Evolutionary conservation across 2,113 vertebrate species (phyloP).

Genomic region (Paradoxurus hermaphroditus): DNA sequence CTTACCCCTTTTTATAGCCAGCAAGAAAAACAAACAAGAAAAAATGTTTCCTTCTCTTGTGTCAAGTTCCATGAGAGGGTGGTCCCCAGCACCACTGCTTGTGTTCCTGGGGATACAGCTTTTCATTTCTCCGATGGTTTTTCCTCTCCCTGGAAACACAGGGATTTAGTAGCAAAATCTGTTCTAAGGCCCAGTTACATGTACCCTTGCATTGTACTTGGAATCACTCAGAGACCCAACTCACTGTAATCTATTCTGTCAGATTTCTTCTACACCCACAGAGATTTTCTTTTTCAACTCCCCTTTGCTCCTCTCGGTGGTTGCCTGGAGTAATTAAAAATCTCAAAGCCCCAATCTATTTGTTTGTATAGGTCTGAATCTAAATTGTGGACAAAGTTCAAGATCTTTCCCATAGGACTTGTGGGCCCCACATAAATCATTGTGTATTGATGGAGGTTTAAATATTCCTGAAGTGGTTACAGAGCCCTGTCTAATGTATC

Average conservation of each 20-base stretch:
- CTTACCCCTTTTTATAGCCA: neutral
- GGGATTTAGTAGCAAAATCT: neutral
- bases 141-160: no score
- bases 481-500: neutral
- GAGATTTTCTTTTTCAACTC: neutral
- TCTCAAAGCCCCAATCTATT: neutral
- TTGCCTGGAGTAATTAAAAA: neutral
- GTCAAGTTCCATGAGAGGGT: neutral
- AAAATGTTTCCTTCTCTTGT: neutral
- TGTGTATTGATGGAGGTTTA: neutral
- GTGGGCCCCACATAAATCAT: neutral
- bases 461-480: neutral
- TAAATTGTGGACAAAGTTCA: constrained; percentile 11
- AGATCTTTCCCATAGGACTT: neutral
- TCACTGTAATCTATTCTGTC: neutral
- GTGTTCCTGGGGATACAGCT: neutral
- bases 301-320: neutral
- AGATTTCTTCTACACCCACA: neutral
- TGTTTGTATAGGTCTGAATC: neutral
- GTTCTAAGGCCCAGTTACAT: neutral
- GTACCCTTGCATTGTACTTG: fast-evolving
- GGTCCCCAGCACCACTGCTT: neutral
- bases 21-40: neutral
- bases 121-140: neutral
- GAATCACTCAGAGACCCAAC: neutral